phyloP scores from a whole-genome alignment of 2,888 invertebrate species.

The Drosophila helvetica region DNA sequence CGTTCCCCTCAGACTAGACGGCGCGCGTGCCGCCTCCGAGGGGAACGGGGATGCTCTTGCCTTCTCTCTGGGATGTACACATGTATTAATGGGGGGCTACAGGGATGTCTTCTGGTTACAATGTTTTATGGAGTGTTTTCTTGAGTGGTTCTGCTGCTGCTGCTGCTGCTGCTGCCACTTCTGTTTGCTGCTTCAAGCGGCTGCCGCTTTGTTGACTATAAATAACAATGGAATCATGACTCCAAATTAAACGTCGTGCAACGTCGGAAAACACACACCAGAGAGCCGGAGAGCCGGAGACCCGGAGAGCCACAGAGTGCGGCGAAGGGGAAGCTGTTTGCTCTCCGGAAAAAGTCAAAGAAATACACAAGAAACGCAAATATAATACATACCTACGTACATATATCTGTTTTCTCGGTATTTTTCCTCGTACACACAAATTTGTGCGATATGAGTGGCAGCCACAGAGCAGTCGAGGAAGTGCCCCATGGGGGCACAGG shows the following conservation, averaged over 20 bases:
- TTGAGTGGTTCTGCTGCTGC: slow-evolving; percentile 60
- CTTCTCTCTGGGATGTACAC: slow-evolving; percentile 31
- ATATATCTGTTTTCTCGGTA: not conserved
- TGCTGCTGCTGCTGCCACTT: slow-evolving; percentile 14
- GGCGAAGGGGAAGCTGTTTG: slow-evolving; percentile 39
- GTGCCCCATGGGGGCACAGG: not conserved
- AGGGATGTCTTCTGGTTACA: slow-evolving; percentile 33
- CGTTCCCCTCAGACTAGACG: slow-evolving; percentile 57
- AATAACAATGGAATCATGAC: slow-evolving; percentile 79
- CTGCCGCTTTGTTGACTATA: slow-evolving; percentile 73
- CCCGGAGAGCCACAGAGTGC: not conserved
- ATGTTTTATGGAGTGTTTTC: slow-evolving; percentile 76
- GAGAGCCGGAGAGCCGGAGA: too few species aligned
- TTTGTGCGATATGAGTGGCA: slow-evolving; percentile 18
- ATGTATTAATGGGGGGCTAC: not conserved
- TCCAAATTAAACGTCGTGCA: slow-evolving; percentile 74
- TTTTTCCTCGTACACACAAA: not conserved
- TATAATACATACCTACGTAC: slow-evolving; percentile 37
- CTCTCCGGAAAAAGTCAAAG: slow-evolving; percentile 53
- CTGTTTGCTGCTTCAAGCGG: slow-evolving; percentile 28
- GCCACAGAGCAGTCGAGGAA: not conserved
- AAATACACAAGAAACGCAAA: slow-evolving; percentile 57
- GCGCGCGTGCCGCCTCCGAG: slow-evolving; percentile 23
- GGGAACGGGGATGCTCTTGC: slow-evolving; percentile 14
- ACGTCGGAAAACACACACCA: slow-evolving; percentile 32